phyloP scores from a whole-genome alignment of 1,140 invertebrate species.

The Calliphora vicina region DNA sequence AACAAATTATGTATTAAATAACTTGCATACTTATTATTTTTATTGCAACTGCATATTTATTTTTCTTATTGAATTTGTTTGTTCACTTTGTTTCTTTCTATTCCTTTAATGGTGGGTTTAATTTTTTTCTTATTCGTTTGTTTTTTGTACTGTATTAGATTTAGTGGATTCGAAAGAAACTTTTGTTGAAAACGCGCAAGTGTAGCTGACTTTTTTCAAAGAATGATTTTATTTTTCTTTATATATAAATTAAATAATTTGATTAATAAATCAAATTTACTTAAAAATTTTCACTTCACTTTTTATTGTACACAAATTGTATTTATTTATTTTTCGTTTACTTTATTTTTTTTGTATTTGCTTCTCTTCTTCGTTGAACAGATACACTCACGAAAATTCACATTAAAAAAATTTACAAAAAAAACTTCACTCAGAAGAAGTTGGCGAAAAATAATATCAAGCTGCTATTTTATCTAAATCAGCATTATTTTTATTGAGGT shows the following conservation, averaged over 20 bases:
- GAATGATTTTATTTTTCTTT: not conserved
- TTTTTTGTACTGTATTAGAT: not conserved
- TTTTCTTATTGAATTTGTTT: too few relatives aligned
- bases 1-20: too few relatives aligned
- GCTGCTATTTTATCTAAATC: not conserved
- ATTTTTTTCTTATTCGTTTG: too few relatives aligned
- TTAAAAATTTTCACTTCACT: not conserved
- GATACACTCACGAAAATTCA: not conserved
- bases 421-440: not conserved
- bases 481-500: not conserved
- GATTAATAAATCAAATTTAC: not conserved
- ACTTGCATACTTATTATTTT: too few relatives aligned
- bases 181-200: not conserved
- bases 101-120: too few relatives aligned
- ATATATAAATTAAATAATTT: not conserved
- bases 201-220: not conserved
- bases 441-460: not conserved
- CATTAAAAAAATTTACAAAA: not conserved
- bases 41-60: too few relatives aligned
- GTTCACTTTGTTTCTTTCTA: too few relatives aligned
- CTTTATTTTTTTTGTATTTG: conserved; percentile 11
- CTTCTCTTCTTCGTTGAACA: not conserved
- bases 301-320: not conserved
- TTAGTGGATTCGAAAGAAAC: not conserved
- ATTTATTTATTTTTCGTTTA: not conserved